phyloP scores from a whole-genome alignment of 92 coral and sea anemone genomes.

The Galaxea fascicularis region DNA sequence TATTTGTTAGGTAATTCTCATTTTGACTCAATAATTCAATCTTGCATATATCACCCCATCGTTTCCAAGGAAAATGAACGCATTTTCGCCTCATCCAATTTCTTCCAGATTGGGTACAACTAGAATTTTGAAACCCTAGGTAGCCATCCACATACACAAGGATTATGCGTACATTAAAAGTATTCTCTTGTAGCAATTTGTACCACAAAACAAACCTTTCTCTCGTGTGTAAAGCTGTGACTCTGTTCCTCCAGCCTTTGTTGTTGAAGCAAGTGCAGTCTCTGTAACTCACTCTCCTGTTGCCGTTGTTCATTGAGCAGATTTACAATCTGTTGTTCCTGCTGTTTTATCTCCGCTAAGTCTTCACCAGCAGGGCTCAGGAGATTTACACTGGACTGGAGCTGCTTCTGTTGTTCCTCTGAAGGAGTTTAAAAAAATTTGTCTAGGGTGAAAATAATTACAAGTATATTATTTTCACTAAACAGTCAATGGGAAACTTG shows the following conservation, averaged over 20 bases:
- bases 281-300: slow-evolving; percentile 75
- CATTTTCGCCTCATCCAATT: no score
- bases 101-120: no score
- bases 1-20: no score
- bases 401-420: slow-evolving; percentile 82
- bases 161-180: no score
- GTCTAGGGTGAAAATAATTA: not conserved
- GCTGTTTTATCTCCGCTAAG: slow-evolving; percentile 80
- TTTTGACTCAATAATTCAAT: no score
- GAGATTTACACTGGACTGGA: slow-evolving; percentile 73
- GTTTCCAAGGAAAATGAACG: no score
- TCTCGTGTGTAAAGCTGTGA: slow-evolving; percentile 73
- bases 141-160: no score
- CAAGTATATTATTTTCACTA: not conserved
- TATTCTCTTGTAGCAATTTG: not conserved
- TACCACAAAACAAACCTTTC: slow-evolving; percentile 61
- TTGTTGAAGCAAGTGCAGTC: slow-evolving; percentile 71
- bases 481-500: no score
- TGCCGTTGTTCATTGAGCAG: slow-evolving; percentile 79
- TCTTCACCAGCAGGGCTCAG: slow-evolving; percentile 79
- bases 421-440: not conserved
- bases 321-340: slow-evolving; percentile 77
- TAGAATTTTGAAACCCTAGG: no score
- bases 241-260: slow-evolving; percentile 81
- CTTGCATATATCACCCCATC: no score